Evolutionary conservation across 2,888 invertebrate species (phyloP).

Genomic region (Brenthis daphne): DNA sequence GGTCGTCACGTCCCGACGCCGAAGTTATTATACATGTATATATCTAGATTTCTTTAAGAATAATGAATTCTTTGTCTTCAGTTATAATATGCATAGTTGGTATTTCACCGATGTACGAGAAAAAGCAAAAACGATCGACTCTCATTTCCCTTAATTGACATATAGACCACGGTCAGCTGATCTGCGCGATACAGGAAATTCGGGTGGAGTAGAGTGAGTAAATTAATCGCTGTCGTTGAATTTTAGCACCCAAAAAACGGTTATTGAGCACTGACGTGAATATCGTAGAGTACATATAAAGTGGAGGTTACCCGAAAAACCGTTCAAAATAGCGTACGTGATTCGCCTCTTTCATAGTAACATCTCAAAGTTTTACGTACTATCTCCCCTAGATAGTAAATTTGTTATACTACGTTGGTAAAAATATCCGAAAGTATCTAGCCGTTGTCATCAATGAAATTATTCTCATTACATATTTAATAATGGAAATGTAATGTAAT

Average conservation of each 20-base stretch:
- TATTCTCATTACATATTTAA: too few relatives aligned
- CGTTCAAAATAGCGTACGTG: slow-evolving; percentile 11
- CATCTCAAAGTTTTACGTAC: not conserved
- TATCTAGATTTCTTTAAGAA: too few relatives aligned
- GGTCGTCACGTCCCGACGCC: too few relatives aligned
- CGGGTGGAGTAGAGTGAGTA: slow-evolving; percentile 20
- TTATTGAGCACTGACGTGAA: slow-evolving; percentile 29
- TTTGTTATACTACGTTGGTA: too few relatives aligned
- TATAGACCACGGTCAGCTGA: slow-evolving; percentile 27
- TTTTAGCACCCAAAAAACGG: slow-evolving; percentile 34
- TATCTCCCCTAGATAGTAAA: not conserved
- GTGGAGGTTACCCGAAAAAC: slow-evolving; percentile 16
- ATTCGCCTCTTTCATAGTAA: not conserved
- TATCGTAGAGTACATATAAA: slow-evolving; percentile 22
- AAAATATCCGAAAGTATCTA: too few relatives aligned
- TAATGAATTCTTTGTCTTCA: not conserved
- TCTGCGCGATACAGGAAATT: slow-evolving; percentile 27
- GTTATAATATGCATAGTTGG: not conserved
- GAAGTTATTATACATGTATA: too few relatives aligned
- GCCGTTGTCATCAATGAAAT: too few relatives aligned
- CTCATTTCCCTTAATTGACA: slow-evolving; percentile 32
- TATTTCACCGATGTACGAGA: slow-evolving; percentile 21
- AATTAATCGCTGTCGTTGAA: slow-evolving; percentile 29
- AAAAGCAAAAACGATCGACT: slow-evolving; percentile 25
- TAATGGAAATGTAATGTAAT: too few relatives aligned